phyloP scores from a whole-genome alignment of 2,797 vertebrate genomes.

The Craterocephalus amniculus region DNA sequence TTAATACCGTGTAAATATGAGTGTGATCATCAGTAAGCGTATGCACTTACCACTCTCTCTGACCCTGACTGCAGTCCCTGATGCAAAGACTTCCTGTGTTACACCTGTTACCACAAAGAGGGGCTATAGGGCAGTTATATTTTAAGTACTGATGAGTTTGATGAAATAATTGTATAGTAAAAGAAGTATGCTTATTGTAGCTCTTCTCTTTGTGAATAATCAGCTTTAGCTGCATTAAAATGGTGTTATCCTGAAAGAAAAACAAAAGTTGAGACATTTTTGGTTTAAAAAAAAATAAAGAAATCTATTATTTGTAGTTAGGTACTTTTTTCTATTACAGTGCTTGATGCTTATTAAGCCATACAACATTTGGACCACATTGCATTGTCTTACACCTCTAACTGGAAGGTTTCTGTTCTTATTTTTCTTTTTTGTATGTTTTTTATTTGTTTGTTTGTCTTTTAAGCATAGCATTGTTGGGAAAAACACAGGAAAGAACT shows the following conservation, averaged over 20 bases:
- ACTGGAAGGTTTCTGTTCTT: too few species aligned
- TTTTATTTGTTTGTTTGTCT: background rate
- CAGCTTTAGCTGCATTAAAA: background rate
- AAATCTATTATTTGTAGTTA: too few species aligned
- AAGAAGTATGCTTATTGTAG: background rate
- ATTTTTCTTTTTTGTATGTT: too few species aligned
- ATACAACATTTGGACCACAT: too few species aligned
- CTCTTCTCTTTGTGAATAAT: background rate
- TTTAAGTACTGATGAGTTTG: background rate
- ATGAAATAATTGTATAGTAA: background rate
- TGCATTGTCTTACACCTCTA: too few species aligned
- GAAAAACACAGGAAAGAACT: too few species aligned
- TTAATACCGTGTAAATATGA: conserved; percentile 32
- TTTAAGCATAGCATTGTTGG: background rate
- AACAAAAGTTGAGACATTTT: background rate
- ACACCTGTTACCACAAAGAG: background rate
- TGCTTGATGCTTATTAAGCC: too few species aligned
- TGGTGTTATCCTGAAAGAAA: background rate
- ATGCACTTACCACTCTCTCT: conserved; percentile 18
- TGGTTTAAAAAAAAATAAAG: too few species aligned
- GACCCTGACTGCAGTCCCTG: conserved; percentile 3
- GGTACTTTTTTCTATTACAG: too few species aligned
- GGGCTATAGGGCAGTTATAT: background rate
- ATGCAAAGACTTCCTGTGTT: conserved; percentile 7
- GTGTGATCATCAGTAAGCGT: conserved; percentile 35